These are phyloP conservation scores for Pangasianodon hypophthalmus DNA, from an alignment of 2,113 vertebrate genomes.

Conservation along the genomic window DNA sequence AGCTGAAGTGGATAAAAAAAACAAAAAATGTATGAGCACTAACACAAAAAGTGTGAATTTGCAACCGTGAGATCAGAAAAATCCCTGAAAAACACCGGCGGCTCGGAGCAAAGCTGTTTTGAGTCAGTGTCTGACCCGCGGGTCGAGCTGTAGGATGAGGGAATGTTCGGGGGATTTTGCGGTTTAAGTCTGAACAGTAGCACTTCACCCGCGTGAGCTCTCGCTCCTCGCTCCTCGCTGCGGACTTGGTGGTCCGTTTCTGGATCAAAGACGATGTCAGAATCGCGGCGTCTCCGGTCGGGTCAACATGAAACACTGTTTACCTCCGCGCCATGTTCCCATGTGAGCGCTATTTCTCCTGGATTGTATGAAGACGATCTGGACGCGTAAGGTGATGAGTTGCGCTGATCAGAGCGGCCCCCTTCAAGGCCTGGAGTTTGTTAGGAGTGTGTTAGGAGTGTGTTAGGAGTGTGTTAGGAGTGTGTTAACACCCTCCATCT, in stretches of 20 bases:
- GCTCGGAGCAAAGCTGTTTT: not conserved
- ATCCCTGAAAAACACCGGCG: not conserved
- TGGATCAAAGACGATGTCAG: conserved; percentile 20
- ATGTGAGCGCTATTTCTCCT: not conserved
- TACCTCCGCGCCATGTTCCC: not conserved
- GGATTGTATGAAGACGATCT: conserved; percentile 33
- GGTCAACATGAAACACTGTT: conserved; percentile 37
- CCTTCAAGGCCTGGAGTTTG: conserved; percentile 35
- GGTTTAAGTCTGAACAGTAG: conserved; percentile 24
- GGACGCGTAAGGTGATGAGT: conserved; percentile 47
- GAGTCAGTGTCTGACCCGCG: not conserved
- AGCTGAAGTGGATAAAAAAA: not conserved
- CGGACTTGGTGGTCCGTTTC: conserved; percentile 27
- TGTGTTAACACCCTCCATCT: conserved; percentile 48
- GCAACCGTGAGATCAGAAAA: not conserved
- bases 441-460: conserved; percentile 50
- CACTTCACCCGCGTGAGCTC: conserved; percentile 4
- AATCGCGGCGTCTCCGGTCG: not conserved
- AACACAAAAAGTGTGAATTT: not conserved
- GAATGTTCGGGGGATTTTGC: too few species aligned
- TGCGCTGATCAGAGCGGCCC: conserved; percentile 13
- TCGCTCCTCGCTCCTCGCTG: not conserved
- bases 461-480: conserved; percentile 47
- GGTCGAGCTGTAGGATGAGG: not conserved
- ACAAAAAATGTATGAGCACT: not conserved